A percentile compares a stretch with the other conserved stretches of the same genome.
phyloP scores from a whole-genome alignment of 2,888 invertebrate genomes.

The Eilema sororculum region DNA sequence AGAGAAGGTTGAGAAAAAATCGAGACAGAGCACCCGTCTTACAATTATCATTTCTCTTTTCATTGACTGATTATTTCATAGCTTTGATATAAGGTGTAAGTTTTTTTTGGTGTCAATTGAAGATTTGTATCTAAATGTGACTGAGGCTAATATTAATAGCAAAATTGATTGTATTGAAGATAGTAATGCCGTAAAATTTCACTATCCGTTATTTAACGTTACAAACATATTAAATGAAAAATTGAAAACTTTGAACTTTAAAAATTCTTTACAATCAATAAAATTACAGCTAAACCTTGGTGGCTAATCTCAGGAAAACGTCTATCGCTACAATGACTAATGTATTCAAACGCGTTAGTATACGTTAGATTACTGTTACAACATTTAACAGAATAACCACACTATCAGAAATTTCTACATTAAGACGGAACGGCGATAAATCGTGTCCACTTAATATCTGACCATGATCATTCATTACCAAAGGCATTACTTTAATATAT shows the following conservation, averaged over 20 bases:
- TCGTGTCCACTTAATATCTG: conserved; percentile 81
- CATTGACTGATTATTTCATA: too few relatives aligned
- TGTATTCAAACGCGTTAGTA: conserved; percentile 70
- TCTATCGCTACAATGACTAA: conserved; percentile 75
- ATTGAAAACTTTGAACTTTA: conserved; percentile 73
- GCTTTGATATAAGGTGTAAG: too few relatives aligned
- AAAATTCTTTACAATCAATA: conserved; percentile 60
- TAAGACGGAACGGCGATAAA: conserved; percentile 74
- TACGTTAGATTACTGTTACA: conserved; percentile 73
- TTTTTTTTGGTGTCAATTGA: too few relatives aligned
- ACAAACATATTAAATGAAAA: conserved; percentile 62
- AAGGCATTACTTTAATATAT: conserved; percentile 72
- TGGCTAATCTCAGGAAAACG: conserved; percentile 70
- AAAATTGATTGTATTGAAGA: conserved; percentile 44
- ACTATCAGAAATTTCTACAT: conserved; percentile 77
- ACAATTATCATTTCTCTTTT: conserved; percentile 39
- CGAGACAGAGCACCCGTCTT: too few relatives aligned
- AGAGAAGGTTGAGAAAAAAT: too few relatives aligned
- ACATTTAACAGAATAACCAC: conserved; percentile 73
- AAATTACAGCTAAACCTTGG: conserved; percentile 67
- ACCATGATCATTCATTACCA: conserved; percentile 77
- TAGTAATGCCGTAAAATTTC: conserved; percentile 53
- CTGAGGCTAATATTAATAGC: conserved; percentile 25
- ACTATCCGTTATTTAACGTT: conserved; percentile 55
- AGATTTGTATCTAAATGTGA: conserved; percentile 18